Percentiles rank a stretch among this genome's conserved stretches.
These are phyloP conservation scores for Morone chrysops DNA, from an alignment of 2,113 vertebrate genomes.

Conservation along the genomic window DNA sequence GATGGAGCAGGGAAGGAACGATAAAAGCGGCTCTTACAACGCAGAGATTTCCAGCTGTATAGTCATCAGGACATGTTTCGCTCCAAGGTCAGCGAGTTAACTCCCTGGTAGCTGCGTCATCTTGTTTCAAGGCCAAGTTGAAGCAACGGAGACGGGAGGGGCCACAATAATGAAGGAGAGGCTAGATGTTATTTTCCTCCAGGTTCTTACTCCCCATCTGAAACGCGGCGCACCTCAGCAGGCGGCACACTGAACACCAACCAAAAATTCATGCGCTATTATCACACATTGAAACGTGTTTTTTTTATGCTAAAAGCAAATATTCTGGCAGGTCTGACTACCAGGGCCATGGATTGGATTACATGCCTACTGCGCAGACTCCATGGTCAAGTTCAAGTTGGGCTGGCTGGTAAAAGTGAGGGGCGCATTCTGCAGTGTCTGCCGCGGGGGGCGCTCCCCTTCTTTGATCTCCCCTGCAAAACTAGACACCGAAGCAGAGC, in stretches of 20 bases:
- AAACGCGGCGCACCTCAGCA: constrained; percentile 11
- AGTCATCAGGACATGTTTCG: constrained; percentile 66
- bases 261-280: constrained; percentile 7
- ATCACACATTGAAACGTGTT: constrained; percentile 11
- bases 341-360: constrained; percentile 58
- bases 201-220: constrained; percentile 28
- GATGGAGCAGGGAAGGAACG: constrained; percentile 39
- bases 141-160: constrained; percentile 69
- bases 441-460: constrained; percentile 51
- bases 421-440: constrained; percentile 76
- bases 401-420: constrained; percentile 77
- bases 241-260: not conserved
- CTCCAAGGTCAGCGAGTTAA: constrained; percentile 77
- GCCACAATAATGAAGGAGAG: constrained; percentile 53
- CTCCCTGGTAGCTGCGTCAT: constrained; percentile 75
- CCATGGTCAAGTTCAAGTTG: constrained; percentile 87
- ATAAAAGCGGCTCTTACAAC: constrained; percentile 41
- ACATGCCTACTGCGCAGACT: constrained; percentile 70
- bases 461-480: constrained; percentile 69
- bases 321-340: constrained; percentile 31
- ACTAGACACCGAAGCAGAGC: constrained; percentile 53
- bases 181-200: constrained; percentile 34
- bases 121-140: constrained; percentile 82
- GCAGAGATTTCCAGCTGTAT: constrained; percentile 49
- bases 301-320: constrained; percentile 29